Percentiles rank a stretch among this genome's conserved stretches.
phyloP scores from a whole-genome alignment of 2,113 vertebrate genomes.

The Cathartes aura region DNA sequence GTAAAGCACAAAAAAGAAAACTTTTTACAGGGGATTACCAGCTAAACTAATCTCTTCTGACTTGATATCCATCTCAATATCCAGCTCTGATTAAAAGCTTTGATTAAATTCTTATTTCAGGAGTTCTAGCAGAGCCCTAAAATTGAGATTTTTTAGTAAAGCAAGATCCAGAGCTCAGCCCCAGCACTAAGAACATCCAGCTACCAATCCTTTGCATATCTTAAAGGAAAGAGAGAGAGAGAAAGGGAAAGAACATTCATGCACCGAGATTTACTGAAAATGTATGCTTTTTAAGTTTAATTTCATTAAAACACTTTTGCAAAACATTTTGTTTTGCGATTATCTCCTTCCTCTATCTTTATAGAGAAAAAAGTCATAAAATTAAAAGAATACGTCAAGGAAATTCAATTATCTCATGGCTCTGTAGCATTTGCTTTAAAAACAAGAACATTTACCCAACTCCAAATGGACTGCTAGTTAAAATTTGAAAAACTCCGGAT shows the following conservation, averaged over 20 bases:
- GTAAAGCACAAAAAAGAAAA: neutral
- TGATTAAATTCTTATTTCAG: no score
- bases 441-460: conserved; percentile 55
- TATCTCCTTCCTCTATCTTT: neutral
- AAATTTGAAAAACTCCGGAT: conserved; percentile 59
- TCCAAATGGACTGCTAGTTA: conserved; percentile 41
- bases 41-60: neutral
- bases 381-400: neutral
- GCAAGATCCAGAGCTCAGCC: neutral
- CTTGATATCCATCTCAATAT: neutral
- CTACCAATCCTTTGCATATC: neutral
- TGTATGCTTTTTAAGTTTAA: neutral
- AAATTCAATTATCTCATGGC: conserved; percentile 27
- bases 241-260: neutral
- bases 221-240: neutral
- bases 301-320: neutral
- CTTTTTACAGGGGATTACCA: neutral
- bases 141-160: neutral
- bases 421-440: conserved; percentile 48
- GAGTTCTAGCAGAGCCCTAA: neutral
- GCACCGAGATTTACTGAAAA: fast-evolving
- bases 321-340: neutral
- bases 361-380: neutral
- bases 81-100: neutral
- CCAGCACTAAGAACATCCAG: neutral